Base-by-base conservation (phyloP, 1,140 invertebrate species). In the Adelges cooleyi region DNA sequence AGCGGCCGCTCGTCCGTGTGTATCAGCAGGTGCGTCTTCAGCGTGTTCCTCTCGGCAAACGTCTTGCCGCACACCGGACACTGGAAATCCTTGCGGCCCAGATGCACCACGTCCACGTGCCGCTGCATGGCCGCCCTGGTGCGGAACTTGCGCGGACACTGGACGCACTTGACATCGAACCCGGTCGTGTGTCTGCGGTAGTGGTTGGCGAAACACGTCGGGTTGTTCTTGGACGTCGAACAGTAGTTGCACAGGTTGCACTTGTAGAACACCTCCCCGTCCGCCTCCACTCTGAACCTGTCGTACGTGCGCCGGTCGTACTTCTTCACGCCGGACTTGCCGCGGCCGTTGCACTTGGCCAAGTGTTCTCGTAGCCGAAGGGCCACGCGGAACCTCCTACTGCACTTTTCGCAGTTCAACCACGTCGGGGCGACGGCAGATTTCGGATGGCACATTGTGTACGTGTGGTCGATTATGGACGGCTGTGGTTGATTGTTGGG, bases 11-110 rank as follows among this genome's bases (percentile, higher is more conserved):
- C 56, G n/a, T 18, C 56, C 2, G 56, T 25, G 23, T 62, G 56
- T 2, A 62, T 25, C 3, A 62, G 15, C 20, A 48, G 25, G 25
- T 62, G 56, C 9, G 38, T 8, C 25, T 44, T 62, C 10, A 62
- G 22, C 6, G 40, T 29, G 20, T 17, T 46, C 25, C 51, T 48
- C 36, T 50, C 15, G 25, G 53, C 62, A 67, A 44, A 65, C 17
- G 9, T 17, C 10, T 15, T 22, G 5, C 17, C 13, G 17, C 56
- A 62, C 10, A 25, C 15, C 3, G 23, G 9, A 23, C 56, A 62
- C 22, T 25, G 38, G 17, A 36, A 62, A 2, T n/a, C 4, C 46
- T 27, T 62, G 3, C n/a, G 18, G 2, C 18, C 5, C 23, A 15
- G 4, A 17, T 42, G 40, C 3, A 42, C 40, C n/a, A 42, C n/a